Evolutionary conservation across 1,140 invertebrate genomes (phyloP), one percentile per base, ranked within the genome.

Genomic region (Octopus sinensis): DNA sequence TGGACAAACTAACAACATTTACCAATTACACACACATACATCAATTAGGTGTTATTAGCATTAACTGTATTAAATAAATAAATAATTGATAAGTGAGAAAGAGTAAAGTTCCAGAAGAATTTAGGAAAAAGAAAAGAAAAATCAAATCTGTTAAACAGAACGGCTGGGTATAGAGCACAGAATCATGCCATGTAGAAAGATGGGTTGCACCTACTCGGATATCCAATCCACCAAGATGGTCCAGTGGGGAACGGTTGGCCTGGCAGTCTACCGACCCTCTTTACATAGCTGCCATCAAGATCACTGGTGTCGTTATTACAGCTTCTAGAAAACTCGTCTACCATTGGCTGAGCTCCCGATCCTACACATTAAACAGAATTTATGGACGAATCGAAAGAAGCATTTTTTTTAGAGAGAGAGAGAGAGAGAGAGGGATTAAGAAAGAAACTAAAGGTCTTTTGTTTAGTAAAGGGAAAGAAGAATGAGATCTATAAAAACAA

Each of bases 121-220:
- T 43, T 43, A 43, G 30, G 30, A 43, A 43, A 43, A 43, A 43
- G n/a, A 23, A 23, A 23, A 23, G 23, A 23, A 23, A 43, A 43
- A 43, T 43, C 30, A 43, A 43, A 43, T 43, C 30, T 43, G 30
- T 43, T 3, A 43, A 43, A 43, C 30, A 43, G 30, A 43, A 43
- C 3, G 30, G 30, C 30, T 43, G 30, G 30, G 30, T 43, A 43
- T 1, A 43, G 30, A 73, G 30, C 5, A 5, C 5, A 73, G 68
- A 73, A 73, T 73, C 68, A 73, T 73, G 68, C 68, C 68, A 73
- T 73, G 17, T 73, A 73, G 13, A 73, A 73, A 73, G 17, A 73
- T 43, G 30, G 30, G 30, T 13, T 73, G 68, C 68, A 73, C 68
- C 68, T 73, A 73, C 68, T 73, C 17, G 68, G 68, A 23, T 73